Percentiles rank a stretch among this genome's conserved stretches.
These are phyloP conservation scores for Psittacula derbiana DNA, from an alignment of 2,797 vertebrate genomes.

Conservation along the genomic window DNA sequence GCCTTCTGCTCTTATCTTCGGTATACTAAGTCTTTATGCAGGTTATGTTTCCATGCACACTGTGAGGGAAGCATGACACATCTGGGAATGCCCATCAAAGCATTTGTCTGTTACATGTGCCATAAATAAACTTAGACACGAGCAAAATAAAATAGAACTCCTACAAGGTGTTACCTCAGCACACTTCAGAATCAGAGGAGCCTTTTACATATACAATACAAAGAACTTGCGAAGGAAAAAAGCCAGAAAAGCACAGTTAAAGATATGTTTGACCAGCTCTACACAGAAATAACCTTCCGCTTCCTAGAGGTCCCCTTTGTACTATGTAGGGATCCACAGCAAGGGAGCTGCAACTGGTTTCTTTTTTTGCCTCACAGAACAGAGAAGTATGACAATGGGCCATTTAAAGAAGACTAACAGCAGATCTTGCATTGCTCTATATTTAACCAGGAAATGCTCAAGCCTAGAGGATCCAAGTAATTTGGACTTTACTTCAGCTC, in stretches of 20 bases:
- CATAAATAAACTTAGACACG: accelerated
- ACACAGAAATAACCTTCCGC: not conserved
- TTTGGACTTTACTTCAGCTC: not conserved
- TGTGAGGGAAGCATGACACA: not conserved
- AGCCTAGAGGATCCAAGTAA: not conserved
- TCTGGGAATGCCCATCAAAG: not conserved
- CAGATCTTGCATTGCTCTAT: not conserved
- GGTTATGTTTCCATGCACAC: accelerated
- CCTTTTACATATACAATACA: not conserved
- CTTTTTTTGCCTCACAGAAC: not conserved
- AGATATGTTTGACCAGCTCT: not conserved
- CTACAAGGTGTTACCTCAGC: accelerated
- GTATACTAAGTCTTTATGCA: not conserved
- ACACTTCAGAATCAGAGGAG: not conserved
- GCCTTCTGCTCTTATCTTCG: not conserved
- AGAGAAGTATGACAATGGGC: not conserved
- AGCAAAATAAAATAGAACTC: not conserved
- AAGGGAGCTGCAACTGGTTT: not conserved
- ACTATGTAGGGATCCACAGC: accelerated
- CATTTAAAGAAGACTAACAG: accelerated
- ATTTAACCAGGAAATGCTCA: not conserved
- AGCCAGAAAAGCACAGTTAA: not conserved
- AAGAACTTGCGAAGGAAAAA: not conserved
- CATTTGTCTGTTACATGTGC: not conserved
- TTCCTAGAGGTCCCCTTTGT: accelerated